A percentile compares a stretch with the other conserved stretches of the same genome.
phyloP scores from a whole-genome alignment of 2,888 invertebrate species.

The Drosophila suboccidentalis region DNA sequence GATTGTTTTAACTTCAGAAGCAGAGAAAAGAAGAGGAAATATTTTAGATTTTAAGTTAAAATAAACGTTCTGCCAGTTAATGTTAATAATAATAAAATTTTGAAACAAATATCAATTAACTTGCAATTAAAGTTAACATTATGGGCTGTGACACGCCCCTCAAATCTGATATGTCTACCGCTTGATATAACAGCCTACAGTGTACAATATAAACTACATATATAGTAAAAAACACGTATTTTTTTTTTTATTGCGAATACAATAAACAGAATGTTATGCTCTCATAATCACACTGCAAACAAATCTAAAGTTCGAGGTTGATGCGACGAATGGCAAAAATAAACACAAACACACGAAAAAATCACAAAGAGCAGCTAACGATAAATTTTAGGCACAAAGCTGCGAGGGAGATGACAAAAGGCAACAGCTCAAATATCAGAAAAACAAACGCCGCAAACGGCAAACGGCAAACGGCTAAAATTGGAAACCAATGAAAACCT shows the following conservation, averaged over 20 bases:
- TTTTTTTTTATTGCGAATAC: constrained; percentile 25
- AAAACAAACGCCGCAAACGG: constrained; percentile 24
- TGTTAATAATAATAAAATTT: not conserved
- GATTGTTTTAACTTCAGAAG: too few species aligned
- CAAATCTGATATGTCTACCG: constrained; percentile 25
- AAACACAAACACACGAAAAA: constrained; percentile 30
- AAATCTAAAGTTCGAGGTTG: constrained; percentile 82
- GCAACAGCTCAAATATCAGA: constrained; percentile 69
- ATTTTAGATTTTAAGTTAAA: too few species aligned
- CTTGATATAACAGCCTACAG: constrained; percentile 12
- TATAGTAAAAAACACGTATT: constrained; percentile 51
- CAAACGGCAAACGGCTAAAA: constrained; percentile 52
- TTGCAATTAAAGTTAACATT: not conserved
- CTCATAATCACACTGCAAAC: constrained; percentile 80
- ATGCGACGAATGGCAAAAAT: constrained; percentile 70
- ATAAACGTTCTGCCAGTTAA: not conserved
- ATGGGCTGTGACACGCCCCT: not conserved
- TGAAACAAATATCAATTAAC: too few species aligned
- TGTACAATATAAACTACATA: not conserved
- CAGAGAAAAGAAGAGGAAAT: too few species aligned
- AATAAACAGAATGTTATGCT: constrained; percentile 77
- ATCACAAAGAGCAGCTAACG: constrained; percentile 38
- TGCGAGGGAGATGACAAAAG: constrained; percentile 24
- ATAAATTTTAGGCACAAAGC: constrained; percentile 79
- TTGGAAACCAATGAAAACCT: constrained; percentile 81